Conservation (phyloP, 2,888 invertebrate species). For the Meiosimyza decipiens region DNA sequence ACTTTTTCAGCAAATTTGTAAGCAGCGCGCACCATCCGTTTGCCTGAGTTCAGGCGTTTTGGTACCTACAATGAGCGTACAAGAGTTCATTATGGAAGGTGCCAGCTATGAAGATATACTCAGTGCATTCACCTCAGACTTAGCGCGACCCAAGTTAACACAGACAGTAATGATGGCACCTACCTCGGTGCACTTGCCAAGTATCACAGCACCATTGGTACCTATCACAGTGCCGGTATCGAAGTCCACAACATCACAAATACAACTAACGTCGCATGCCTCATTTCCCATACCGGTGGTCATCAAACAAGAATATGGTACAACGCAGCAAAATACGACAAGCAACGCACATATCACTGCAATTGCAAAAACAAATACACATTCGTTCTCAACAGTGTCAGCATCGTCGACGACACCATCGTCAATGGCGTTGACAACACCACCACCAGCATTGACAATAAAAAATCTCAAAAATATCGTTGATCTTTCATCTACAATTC, state of each 20-base stretch:
- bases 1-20: conserved; percentile 69
- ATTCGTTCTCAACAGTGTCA: background rate
- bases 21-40: conserved; percentile 39
- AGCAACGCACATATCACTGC: conserved; percentile 16
- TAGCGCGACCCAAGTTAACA: conserved; percentile 68
- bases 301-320: conserved; percentile 20
- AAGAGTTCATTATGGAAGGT: conserved; percentile 82
- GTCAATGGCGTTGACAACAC: background rate
- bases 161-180: conserved; percentile 71
- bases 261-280: conserved; percentile 33
- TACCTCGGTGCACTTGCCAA: conserved; percentile 48
- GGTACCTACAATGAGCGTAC: conserved; percentile 52
- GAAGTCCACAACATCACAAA: conserved; percentile 33
- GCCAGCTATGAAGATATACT: conserved; percentile 82
- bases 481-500: conserved; percentile 19
- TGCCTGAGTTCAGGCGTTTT: conserved; percentile 65
- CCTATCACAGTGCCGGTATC: conserved; percentile 38
- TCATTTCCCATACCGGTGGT: conserved; percentile 9
- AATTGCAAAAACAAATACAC: conserved; percentile 21
- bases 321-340: conserved; percentile 22
- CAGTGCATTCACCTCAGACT: conserved; percentile 75
- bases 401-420: background rate
- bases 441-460: conserved; percentile 39
- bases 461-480: conserved; percentile 41
- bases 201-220: conserved; percentile 51